Conservation (phyloP, 2,888 invertebrate species). For the Drosophila acutilabella region DNA sequence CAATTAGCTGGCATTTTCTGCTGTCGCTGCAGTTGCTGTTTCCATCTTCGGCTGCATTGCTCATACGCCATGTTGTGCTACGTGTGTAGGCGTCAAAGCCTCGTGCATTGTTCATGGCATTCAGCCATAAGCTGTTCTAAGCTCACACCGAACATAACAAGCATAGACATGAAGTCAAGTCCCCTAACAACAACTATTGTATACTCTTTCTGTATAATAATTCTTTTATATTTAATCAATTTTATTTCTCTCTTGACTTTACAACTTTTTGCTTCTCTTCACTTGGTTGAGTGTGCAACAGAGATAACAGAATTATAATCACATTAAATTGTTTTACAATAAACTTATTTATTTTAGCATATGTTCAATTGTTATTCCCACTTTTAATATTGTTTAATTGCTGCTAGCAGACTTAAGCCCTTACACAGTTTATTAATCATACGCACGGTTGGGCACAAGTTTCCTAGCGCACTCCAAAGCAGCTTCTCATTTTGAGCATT, state of each 20-base stretch:
- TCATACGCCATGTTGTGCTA: background rate
- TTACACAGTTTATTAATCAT: constrained; percentile 34
- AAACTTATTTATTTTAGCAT: background rate
- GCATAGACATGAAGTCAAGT: background rate
- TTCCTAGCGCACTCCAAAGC: background rate
- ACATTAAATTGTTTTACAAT: constrained; percentile 1
- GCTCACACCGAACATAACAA: constrained; percentile 32
- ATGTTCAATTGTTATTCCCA: background rate
- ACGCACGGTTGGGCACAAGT: constrained; percentile 26
- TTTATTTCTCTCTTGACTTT: background rate
- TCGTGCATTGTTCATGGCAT: constrained; percentile 45
- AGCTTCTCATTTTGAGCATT: background rate
- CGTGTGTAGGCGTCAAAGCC: constrained; percentile 36
- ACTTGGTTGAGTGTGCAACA: constrained; percentile 2
- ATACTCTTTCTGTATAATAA: constrained; percentile 5
- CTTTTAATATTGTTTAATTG: constrained; percentile 13
- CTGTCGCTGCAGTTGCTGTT: constrained; percentile 15
- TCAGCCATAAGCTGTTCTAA: constrained; percentile 47
- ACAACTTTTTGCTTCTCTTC: background rate
- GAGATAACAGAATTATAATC: constrained; percentile 16
- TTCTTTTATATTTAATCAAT: background rate
- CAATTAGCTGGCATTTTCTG: constrained; percentile 50
- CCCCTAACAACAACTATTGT: background rate
- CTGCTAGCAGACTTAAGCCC: constrained; percentile 4
- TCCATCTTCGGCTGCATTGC: constrained; percentile 21